Conservation (phyloP, 2,888 invertebrate genomes). For the Flexamia atlantica region DNA sequence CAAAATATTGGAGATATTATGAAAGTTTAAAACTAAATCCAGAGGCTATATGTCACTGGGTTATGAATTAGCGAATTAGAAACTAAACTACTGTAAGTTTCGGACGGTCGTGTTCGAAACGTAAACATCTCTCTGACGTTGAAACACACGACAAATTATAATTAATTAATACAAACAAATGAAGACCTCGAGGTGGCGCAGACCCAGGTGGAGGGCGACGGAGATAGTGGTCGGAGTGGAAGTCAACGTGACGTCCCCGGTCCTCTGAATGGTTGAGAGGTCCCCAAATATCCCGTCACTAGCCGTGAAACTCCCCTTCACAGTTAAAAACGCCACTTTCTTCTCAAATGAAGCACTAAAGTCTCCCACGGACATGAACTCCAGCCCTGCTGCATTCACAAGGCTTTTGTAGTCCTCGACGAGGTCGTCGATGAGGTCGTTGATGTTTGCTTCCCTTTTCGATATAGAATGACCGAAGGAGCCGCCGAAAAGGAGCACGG, state of each 20-base stretch:
- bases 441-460: not conserved
- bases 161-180: no score
- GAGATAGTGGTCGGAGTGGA: not conserved
- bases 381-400: not conserved
- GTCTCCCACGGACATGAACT: not conserved
- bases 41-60: no score
- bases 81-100: no score
- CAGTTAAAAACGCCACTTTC: not conserved
- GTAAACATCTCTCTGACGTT: no score
- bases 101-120: no score
- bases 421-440: not conserved
- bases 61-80: no score
- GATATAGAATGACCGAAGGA: not conserved
- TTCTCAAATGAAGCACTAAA: not conserved
- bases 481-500: not conserved
- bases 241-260: not conserved
- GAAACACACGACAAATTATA: no score
- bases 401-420: not conserved
- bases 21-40: no score
- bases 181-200: not conserved
- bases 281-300: not conserved
- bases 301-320: conserved; percentile 1
- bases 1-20: no score
- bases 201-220: not conserved
- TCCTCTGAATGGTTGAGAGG: conserved; percentile 15